Evolutionary conservation across 2,797 vertebrate genomes (phyloP).

Genomic region (Smutsia gigantea): DNA sequence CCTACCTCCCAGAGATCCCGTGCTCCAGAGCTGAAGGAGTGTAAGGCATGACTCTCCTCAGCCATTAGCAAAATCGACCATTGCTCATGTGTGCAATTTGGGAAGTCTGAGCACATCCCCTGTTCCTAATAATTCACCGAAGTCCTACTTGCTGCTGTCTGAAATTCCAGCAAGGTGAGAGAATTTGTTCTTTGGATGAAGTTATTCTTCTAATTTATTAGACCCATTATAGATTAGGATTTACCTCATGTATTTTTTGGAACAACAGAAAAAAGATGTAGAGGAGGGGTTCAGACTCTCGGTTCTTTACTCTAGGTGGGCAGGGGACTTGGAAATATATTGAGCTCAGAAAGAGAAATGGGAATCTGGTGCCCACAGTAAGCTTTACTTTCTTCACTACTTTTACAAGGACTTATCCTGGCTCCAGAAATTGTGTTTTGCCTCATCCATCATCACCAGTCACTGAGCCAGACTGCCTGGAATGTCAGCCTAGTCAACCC

Average conservation of each 20-base stretch:
- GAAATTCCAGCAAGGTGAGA: background rate
- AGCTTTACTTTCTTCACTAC: background rate
- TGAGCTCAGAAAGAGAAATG: background rate
- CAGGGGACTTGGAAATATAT: background rate
- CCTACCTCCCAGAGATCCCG: too few species aligned
- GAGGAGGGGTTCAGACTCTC: background rate
- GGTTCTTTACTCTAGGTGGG: background rate
- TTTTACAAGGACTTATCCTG: too few species aligned
- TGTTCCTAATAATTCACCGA: background rate
- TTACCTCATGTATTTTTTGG: background rate
- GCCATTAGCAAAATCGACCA: background rate
- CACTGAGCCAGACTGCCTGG: background rate
- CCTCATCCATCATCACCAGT: too few species aligned
- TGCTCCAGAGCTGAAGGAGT: background rate
- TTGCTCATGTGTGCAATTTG: background rate
- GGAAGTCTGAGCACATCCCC: too few species aligned
- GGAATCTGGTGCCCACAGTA: fast-evolving
- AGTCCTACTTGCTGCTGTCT: background rate
- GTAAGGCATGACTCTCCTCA: background rate
- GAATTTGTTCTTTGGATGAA: background rate
- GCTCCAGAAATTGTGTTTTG: background rate
- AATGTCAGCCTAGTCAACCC: background rate
- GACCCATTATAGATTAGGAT: background rate
- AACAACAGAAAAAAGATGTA: background rate
- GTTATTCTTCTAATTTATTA: background rate